Conservation (phyloP, 2,113 vertebrate genomes). For the Nyctereutes procyonoides region DNA sequence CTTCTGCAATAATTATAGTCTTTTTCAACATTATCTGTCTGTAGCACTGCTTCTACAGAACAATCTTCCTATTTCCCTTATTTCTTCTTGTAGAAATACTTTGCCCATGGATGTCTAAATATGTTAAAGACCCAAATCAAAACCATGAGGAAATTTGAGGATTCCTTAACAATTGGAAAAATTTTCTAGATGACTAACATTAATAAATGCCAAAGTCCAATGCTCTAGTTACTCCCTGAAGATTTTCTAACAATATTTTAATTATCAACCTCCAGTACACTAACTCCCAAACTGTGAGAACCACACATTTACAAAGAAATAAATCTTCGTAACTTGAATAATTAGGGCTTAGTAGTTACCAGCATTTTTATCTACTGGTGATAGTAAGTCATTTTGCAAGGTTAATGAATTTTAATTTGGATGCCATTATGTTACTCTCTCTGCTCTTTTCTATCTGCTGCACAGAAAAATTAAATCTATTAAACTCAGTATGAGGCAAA, state of each 20-base stretch:
- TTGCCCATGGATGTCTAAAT: neutral
- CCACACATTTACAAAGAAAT: neutral
- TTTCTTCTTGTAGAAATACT: neutral
- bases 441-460: constrained; percentile 23
- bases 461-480: constrained; percentile 34
- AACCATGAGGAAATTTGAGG: neutral
- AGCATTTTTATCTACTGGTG: constrained; percentile 40
- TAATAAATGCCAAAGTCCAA: constrained; percentile 8
- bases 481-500: constrained; percentile 29
- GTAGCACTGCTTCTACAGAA: neutral
- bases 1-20: neutral
- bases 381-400: constrained; percentile 47
- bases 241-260: constrained; percentile 5
- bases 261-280: neutral
- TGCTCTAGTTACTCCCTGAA: neutral
- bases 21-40: neutral
- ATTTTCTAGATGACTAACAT: neutral
- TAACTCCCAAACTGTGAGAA: neutral
- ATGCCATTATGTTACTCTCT: constrained; percentile 47
- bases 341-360: constrained; percentile 3
- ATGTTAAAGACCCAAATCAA: neutral
- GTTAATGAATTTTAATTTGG: constrained; percentile 69
- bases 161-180: neutral
- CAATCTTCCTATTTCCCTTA: neutral
- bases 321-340: constrained; percentile 44